Base-by-base conservation (phyloP, 2,888 invertebrate genomes). In the Netelia virgata region DNA sequence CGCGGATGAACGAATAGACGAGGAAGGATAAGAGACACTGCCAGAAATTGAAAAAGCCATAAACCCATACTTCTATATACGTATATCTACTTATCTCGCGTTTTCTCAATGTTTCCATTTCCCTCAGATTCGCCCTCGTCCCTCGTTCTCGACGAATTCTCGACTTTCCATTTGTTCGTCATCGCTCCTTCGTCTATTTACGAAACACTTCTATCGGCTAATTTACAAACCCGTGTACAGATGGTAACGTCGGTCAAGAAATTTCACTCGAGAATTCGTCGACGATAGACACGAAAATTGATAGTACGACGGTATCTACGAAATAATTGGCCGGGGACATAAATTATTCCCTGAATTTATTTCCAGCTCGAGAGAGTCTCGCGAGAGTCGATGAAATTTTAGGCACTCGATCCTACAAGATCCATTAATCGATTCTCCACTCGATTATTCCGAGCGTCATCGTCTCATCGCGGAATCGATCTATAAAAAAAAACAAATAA, bases 1-100 rank as follows among this genome's bases (percentile, higher is more conserved):
- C 28, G 55, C 77, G 11, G 77, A 73, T 68, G 53, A 78, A 72
- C 57, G 47, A 59, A 43, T 57, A 57, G 36, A 16, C 63, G 36
- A 61, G 20, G 50, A 23, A 41, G 75, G 76, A 82, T 82, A 77
- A 82, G 64, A 76, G 59, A 16, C 41, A 57, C 72, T 72, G 76
- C 76, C 76, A 77, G 72, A 82, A 82, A 82, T 77, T 82, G 72
- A 77, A 28, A 28, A 82, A 72, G 75, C 69, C 63, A 69, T 47
- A 63, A 41, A 11, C 36, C 3, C 14, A 11, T 41, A 55, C 61
- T 43, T 18, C 43, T 50, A 81, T 53, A 53, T n/a, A 53, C n/a
- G 20, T 59, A 53, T 74, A 23, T 63, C 28, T 2, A 47, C 47
- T 14, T 47, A 50, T 61, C 43, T 73, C 59, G 1, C 57, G 16